Conservation (phyloP, 53 echinoderm and acorn worm genomes). For the Echinometra lucunter region DNA sequence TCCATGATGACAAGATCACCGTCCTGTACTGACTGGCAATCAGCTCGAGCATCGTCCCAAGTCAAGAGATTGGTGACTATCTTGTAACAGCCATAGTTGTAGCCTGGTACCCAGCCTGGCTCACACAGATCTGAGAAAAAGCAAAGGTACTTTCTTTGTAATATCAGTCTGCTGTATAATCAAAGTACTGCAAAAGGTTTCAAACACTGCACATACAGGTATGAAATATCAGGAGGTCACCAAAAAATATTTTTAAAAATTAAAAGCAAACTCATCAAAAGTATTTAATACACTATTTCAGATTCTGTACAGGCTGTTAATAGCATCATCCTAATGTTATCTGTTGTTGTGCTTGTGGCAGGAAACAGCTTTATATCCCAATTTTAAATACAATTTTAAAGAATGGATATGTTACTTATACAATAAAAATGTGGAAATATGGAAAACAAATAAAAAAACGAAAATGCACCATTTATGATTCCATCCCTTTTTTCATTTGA, state of each 20-base stretch:
- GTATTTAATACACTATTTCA: not conserved
- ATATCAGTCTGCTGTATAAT: not conserved
- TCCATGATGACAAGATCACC: conserved; percentile 89
- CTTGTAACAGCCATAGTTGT: conserved; percentile 88
- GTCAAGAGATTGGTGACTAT: conserved; percentile 59
- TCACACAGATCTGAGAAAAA: conserved; percentile 77
- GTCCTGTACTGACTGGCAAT: conserved; percentile 79
- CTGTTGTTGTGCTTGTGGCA: no score
- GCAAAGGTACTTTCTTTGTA: not conserved
- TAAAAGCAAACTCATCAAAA: not conserved
- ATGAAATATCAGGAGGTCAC: not conserved
- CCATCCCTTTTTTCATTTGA: no score
- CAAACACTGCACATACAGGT: not conserved
- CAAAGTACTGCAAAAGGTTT: not conserved
- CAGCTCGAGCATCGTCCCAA: conserved; percentile 89
- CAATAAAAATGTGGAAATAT: no score
- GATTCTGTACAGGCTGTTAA: not conserved
- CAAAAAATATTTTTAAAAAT: no score
- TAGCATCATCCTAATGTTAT: no score
- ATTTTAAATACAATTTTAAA: no score
- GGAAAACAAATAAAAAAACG: no score
- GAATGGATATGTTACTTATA: no score
- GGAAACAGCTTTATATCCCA: no score
- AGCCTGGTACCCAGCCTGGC: conserved; percentile 83
- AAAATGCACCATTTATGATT: no score